These are phyloP conservation scores for Monarcha castaneiventris DNA, from an alignment of 2,113 vertebrate genomes.

Conservation along the genomic window DNA sequence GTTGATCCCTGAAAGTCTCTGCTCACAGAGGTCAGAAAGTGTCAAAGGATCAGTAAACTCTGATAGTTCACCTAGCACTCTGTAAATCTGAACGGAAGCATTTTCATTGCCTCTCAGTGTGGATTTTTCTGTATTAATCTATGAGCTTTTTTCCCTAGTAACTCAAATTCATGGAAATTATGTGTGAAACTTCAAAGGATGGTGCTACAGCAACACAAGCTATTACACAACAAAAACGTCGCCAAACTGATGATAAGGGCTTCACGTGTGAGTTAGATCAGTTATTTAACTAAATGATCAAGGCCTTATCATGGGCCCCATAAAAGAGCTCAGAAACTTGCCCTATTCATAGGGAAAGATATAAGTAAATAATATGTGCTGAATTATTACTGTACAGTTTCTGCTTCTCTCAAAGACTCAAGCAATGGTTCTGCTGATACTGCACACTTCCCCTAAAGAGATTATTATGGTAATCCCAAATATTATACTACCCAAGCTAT, in stretches of 20 bases:
- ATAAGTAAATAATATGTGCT: neutral
- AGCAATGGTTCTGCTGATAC: conserved; percentile 83
- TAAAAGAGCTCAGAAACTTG: neutral
- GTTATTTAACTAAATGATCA: neutral
- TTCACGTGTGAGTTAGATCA: neutral
- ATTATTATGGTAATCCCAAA: conserved; percentile 94
- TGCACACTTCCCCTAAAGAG: conserved; percentile 91
- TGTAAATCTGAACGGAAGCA: neutral
- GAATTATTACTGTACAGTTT: conserved; percentile 24
- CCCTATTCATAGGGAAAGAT: neutral
- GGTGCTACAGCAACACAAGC: neutral
- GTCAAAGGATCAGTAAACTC: neutral
- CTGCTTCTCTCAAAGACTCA: conserved; percentile 39
- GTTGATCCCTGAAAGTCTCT: neutral
- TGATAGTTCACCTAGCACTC: neutral
- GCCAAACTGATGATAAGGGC: neutral
- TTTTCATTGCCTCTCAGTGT: neutral
- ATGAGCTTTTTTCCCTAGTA: neutral
- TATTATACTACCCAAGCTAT: conserved; percentile 82
- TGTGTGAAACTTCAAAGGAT: neutral
- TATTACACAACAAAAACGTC: neutral
- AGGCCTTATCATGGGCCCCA: neutral
- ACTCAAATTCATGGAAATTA: neutral
- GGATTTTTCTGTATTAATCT: neutral
- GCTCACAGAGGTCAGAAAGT: neutral